Conservation (phyloP, 30 jellyfish, hydroid and myxozoan species). For the Aurelia aurita region DNA sequence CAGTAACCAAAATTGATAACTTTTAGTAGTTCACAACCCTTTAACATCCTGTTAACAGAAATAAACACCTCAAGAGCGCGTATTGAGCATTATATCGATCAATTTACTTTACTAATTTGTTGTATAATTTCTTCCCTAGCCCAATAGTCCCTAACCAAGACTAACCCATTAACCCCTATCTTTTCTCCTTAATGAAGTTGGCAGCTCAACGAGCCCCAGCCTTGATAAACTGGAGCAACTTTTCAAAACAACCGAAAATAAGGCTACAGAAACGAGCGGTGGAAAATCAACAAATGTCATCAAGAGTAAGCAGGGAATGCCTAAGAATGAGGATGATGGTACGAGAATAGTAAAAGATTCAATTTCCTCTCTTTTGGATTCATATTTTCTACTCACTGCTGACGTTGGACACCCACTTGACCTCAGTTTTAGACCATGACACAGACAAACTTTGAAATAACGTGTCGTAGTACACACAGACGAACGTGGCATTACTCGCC, state of each 20-base stretch:
- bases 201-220: constrained; percentile 38
- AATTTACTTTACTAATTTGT: too few species aligned
- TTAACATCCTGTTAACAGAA: too few species aligned
- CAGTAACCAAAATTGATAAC: too few species aligned
- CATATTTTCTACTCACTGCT: constrained; percentile 57
- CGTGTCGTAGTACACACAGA: too few species aligned
- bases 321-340: constrained; percentile 54
- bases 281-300: constrained; percentile 16
- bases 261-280: constrained; percentile 13
- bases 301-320: constrained; percentile 3
- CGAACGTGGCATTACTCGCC: too few species aligned
- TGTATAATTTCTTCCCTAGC: too few species aligned
- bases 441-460: not conserved
- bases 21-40: too few species aligned
- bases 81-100: too few species aligned
- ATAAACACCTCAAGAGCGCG: too few species aligned
- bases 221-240: constrained; percentile 39
- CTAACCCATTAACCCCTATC: constrained; percentile 40
- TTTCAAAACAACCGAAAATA: constrained; percentile 40
- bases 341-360: constrained; percentile 66
- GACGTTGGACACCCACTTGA: constrained; percentile 37
- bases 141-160: not conserved
- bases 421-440: constrained; percentile 70
- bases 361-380: constrained; percentile 75
- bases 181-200: constrained; percentile 56